Evolutionary conservation across 2,888 invertebrate genomes (phyloP), one percentile per base, ranked within the genome.

Genomic region (Hipparchia semele): DNA sequence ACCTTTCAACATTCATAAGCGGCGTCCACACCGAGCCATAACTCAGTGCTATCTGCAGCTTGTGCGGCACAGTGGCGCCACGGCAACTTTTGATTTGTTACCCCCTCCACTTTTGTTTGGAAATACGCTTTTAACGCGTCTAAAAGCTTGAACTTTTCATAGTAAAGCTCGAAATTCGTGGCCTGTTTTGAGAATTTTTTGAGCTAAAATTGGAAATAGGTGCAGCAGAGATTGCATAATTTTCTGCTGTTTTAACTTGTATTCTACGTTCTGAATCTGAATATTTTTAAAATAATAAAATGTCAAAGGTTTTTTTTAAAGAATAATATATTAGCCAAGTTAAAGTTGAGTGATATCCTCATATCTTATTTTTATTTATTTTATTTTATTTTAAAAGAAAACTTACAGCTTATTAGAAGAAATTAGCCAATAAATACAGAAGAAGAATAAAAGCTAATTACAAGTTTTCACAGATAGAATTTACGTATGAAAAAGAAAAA

Each of bases 11-110:
- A 71, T 71, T 71, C 54, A 71, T 67, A 60, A 67, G 13, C 65
- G 8, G 23, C 39, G 67, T 39, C 39, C 59, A 51, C 62, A 46
- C 45, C 54, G 45, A 8, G 65, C 60, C 61, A 74, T 74, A 71
- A 72, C 51, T 74, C 74, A 74, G 49, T 72, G 74, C 61, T 74
- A 69, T 74, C 71, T 66, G 56, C 74, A 71, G 60, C 23, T 62
- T 61, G 68, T 61, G 49, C 64, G 39, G 13, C 49, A 33, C 54
- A n/a, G 49, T 46, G 2, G 68, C 62, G 71, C n/a, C 62, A 39
- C 62, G 68, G 71, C 64, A 62, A 71, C 66, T 73, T 73, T 71
- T 71, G 71, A 73, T 71, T 73, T 73, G 74, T 74, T 56, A 51
- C 71, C 68, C 59, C 65, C 66, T 61, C 9, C 13, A 65, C 59